Evolutionary conservation across 1,140 invertebrate genomes (phyloP), one percentile per base, ranked within the genome.

Genomic region (Piezodorus guildinii): DNA sequence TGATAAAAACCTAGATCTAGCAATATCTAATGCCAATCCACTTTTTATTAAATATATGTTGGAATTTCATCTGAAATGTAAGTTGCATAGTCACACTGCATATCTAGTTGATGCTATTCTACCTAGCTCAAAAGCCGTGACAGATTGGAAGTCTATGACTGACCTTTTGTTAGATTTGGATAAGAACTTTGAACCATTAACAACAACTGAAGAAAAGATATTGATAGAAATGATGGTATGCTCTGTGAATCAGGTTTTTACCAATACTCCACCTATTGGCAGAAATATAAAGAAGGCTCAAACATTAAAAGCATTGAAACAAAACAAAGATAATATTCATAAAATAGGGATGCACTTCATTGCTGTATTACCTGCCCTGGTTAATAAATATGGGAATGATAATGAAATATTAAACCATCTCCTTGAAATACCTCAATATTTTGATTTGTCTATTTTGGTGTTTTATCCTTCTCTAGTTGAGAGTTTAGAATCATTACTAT

Each of bases 21-120:
- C 12, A 19, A n/a, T 23, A n/a, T 3, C 19, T 25, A 25, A 23
- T 10, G 1, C 52, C 15, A 56, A 56, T 56, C 3, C 6, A 56
- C 2, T 56, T 23, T 23, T 56, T 16, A 56, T 56, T 16, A 56
- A 56, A 56, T 10, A 56, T 23, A 3, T 56, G 19, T 19, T 27
- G 4, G 2, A 56, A 10, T 56, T 56, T 27, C 23, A 23, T 25
- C 9, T 56, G 19, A 15, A 56, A 23, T 56, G 17, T 23, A 23
- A 56, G 6, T 14, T 56, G 6, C 52, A 56, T 56, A 23, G 17
- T 6, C 52, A 56, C 17, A 14, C 21, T 23, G 4, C 52, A 9
- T 56, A 56, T 25, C 52, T 56, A 27, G 52, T 56, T 19, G 52
- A 56, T 56, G 19, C 52, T 4, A 23, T 56, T 17, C 5, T 56